Evolutionary conservation across 2,888 invertebrate species (phyloP), one percentile per base, ranked within the genome.

Genomic region (Drosophila mercatorum): DNA sequence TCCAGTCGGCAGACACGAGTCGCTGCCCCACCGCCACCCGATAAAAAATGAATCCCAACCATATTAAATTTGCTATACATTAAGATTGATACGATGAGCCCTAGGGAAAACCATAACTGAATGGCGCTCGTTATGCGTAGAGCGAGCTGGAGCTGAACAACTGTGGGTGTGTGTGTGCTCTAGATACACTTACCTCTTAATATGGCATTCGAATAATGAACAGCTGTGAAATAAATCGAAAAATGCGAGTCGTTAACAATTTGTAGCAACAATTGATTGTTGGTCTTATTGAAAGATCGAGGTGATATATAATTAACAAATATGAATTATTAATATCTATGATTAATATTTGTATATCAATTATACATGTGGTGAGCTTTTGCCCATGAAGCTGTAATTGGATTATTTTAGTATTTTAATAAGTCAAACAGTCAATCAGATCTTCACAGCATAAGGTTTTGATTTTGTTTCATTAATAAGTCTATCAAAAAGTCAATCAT

Each of bases 11-110:
- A 22, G 52, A 14, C 22, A 52, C 36, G 36, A 17, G 36, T 36
- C n/a, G 26, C 22, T 34, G 12, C 44, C 31, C 17, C 51, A 34
- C 7, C 12, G 10, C 47, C 7, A 46, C 14, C 56, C 51, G 43
- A 63, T 70, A 66, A 60, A 61, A 64, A 59, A 71, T 31, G 28
- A 57, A 22, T 34, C 43, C 44, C 64, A 81, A 68, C 74, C 81
- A 65, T 72, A 87, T 83, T 81, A 81, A 80, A 87, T 84, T 84
- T 80, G 75, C 62, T 81, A 81, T 78, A 87, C 84, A 83, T 83
- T 87, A 83, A 87, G 83, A 84, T 81, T 87, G 87, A 83, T 87
- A 75, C 81, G 70, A 65, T 47, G 78, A 52, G 62, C 69, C 69
- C 67, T 34, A 26, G 68, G 78, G 78, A 69, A 40, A 43, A 59